Evolutionary conservation across 2,888 invertebrate genomes (phyloP).

Genomic region (Axea sp.): DNA sequence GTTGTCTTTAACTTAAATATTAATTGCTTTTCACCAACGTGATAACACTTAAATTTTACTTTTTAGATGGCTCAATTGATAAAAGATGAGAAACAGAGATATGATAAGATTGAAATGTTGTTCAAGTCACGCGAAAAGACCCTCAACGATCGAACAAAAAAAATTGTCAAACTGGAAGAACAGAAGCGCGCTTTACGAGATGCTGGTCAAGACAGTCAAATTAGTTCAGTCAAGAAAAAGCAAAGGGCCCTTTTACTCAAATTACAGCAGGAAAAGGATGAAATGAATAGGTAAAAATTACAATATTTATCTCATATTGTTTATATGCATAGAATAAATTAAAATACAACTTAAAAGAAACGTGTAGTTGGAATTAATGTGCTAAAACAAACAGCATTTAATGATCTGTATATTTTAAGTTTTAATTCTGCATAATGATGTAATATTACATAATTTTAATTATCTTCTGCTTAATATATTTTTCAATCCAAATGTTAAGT

Average conservation of each 20-base stretch:
- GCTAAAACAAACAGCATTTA: too few species aligned
- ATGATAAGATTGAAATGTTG: slow-evolving; percentile 84
- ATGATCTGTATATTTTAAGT: too few species aligned
- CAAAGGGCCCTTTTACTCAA: slow-evolving; percentile 84
- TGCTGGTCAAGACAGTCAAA: slow-evolving; percentile 77
- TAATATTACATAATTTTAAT: too few species aligned
- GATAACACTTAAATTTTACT: slow-evolving; percentile 13
- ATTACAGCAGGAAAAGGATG: slow-evolving; percentile 85
- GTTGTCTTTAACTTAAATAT: too few species aligned
- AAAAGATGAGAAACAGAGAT: slow-evolving; percentile 84
- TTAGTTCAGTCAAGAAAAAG: slow-evolving; percentile 83
- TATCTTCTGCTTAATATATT: too few species aligned
- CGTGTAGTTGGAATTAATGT: too few species aligned
- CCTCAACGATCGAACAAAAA: slow-evolving; percentile 84
- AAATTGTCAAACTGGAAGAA: slow-evolving; percentile 81
- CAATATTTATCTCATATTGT: too few species aligned
- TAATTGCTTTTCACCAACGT: too few species aligned
- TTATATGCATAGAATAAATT: too few species aligned
- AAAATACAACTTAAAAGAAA: too few species aligned
- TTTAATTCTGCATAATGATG: too few species aligned
- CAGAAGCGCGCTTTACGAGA: slow-evolving; percentile 81
- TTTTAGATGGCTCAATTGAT: slow-evolving; percentile 83
- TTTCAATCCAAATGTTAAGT: too few species aligned
- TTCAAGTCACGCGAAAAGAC: slow-evolving; percentile 85
- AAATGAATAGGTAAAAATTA: slow-evolving; percentile 85